These are phyloP conservation scores for Corythucha ciliata DNA, from an alignment of 2,888 invertebrate species.

Conservation along the genomic window DNA sequence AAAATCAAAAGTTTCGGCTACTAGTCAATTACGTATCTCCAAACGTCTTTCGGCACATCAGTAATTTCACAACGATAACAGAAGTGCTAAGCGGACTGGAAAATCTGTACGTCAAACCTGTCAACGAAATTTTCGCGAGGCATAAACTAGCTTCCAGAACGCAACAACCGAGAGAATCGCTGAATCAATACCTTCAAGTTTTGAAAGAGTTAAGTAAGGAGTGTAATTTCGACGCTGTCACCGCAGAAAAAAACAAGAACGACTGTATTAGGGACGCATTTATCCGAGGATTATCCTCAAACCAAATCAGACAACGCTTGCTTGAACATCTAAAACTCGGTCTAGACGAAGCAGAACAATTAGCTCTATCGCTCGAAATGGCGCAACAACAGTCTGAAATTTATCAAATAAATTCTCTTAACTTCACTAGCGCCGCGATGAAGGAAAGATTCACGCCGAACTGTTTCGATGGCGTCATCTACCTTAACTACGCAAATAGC, in stretches of 20 bases:
- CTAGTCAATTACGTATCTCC: constrained; percentile 1
- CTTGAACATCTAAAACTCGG: constrained; percentile 12
- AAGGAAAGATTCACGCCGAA: no score
- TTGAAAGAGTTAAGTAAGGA: background rate
- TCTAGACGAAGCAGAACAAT: constrained; percentile 5
- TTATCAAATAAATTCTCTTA: no score
- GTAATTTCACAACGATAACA: background rate
- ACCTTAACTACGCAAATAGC: no score
- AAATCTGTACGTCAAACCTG: constrained; percentile 3
- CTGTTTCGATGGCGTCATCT: no score
- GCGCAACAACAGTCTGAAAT: constrained; percentile 6
- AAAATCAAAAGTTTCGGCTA: background rate
- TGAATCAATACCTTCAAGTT: constrained; percentile 6
- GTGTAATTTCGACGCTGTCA: constrained; percentile 14
- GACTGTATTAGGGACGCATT: constrained; percentile 13
- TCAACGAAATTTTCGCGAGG: constrained; percentile 5
- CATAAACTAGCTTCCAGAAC: constrained; percentile 1
- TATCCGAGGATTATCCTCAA: constrained; percentile 1
- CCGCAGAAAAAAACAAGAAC: constrained; percentile 3
- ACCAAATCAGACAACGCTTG: constrained; percentile 17
- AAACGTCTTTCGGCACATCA: background rate
- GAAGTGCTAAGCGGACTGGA: background rate
- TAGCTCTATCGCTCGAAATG: constrained; percentile 4
- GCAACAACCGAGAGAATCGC: constrained; percentile 7
- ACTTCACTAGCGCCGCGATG: no score